Evolutionary conservation across 2,888 invertebrate genomes (phyloP).

Genomic region (Brenthis daphne): DNA sequence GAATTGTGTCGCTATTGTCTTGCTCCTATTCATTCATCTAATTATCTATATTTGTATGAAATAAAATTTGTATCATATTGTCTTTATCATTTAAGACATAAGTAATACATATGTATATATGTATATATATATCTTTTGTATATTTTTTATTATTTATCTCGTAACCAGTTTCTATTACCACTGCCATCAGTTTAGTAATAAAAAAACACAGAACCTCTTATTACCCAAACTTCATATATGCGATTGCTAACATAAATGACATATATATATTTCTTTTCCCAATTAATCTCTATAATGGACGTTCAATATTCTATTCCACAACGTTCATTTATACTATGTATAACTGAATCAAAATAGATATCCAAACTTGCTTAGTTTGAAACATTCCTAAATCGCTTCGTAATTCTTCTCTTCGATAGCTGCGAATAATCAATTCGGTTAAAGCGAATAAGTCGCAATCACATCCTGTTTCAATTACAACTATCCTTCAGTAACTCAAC

Average conservation of each 20-base stretch:
- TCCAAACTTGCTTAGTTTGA: slow-evolving; percentile 19
- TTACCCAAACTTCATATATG: no score
- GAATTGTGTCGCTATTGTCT: slow-evolving; percentile 8
- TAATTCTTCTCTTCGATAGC: slow-evolving; percentile 21
- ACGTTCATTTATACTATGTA: background rate
- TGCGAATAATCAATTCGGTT: slow-evolving; percentile 59
- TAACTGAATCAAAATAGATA: slow-evolving; percentile 3
- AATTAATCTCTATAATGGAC: no score
- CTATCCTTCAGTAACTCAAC: slow-evolving; percentile 10
- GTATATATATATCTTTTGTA: no score
- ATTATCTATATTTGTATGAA: background rate
- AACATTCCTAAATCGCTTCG: slow-evolving; percentile 21
- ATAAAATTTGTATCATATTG: no score
- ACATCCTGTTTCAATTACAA: slow-evolving; percentile 40
- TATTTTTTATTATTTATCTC: no score
- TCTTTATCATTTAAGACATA: no score
- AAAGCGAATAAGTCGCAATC: slow-evolving; percentile 60
- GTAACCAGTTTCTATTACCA: no score
- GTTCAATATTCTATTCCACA: background rate
- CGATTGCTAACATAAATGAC: no score
- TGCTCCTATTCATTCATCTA: background rate
- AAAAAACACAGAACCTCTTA: no score
- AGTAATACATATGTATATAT: no score
- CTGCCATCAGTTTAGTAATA: no score
- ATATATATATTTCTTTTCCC: no score